Evolutionary conservation across 2,888 invertebrate genomes (phyloP), one percentile per base, ranked within the genome.

Genomic region (Plebejus anna): DNA sequence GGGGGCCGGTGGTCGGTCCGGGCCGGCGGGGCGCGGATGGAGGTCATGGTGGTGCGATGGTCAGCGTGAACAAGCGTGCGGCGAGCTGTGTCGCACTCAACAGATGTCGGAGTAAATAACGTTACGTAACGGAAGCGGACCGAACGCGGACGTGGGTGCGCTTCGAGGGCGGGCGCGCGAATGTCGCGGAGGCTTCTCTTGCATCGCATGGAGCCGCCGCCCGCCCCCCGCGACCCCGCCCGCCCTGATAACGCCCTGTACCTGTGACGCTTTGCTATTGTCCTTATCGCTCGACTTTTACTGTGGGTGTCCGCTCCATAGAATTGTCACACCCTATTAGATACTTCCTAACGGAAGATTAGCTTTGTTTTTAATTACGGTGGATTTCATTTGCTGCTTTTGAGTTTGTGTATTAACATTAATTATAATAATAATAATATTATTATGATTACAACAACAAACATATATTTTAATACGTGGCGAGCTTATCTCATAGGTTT

Each of bases 21-120:
- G 79, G 79, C 81, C 78, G 81, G 80, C 82, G 79, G 76, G 82
- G 82, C 80, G 79, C 84, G 86, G 83, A 85, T 84, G 81, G 81
- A 83, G 83, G 82, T 82, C 90, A 89, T 90, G 88, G 80, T 86
- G 36, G 87, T 88, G 90, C 87, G 79, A 87, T 89, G 89, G 86
- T 82, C 84, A 87, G 91, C 89, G 90, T 90, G 87, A 87, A 89
- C 81, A 91, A 92, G 92, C 92, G 91, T 90, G 90, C 82, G 87
- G 87, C 87, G 87, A 86, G 80, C 66, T 32, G 66, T 84, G 84
- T 80, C 81, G 83, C 87, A 87, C 90, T 91, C 92, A 92, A 92
- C 92, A 92, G 91, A 89, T 91, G 91, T 86, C 87, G 89, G 84
- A 81, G 84, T 84, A 82, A 84, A 84, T 85, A 85, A 81, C 82